Evolutionary conservation across 2,888 invertebrate species (phyloP), one percentile per base, ranked within the genome.

Genomic region (Glaucopsyche alexis): DNA sequence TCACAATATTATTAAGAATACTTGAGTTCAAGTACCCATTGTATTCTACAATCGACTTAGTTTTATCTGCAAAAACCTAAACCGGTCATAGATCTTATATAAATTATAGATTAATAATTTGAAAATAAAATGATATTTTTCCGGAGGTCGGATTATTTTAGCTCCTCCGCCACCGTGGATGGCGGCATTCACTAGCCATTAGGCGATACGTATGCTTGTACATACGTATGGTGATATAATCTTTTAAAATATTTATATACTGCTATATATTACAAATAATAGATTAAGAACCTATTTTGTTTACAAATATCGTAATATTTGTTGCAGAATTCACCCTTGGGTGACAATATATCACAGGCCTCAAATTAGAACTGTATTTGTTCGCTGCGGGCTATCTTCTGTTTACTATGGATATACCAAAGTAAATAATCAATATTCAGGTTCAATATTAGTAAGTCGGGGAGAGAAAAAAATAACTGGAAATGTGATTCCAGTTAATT

Each of bases 281-380:
- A 60, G 60, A 29, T 60, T 29, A 29, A 60, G 29, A 29, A 9
- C 16, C 29, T 60, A 60, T 60, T 60, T 29, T 60, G 13, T 60
- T 2, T 29, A 6, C 2, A 60, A 60, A 60, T 29, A 60, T 29
- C 29, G 29, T 60, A 19, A 19, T 60, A 60, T 38, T 60, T 7
- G 29, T 60, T 29, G 13, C 29, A 14, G 42, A 19, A 60, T 14
- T 16, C 60, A 29, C 60, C 60, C 60, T 11, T 16, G 29, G 60
- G 60, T 60, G 14, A 60, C 16, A 14, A 60, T 60, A 60, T 60
- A 60, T 38, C 13, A 60, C 11, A 60, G 45, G n/a, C 16, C 67
- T 19, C 42, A 64, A 29, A 38, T n/a, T 71, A 64, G 29, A 60
- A 29, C 29, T 60, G 7, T 72, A 45, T 65, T 64, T 72, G 42